A percentile compares a stretch with the other conserved stretches of the same genome.
Conservation (phyloP, 2,888 invertebrate species). For the Luperina testacea region DNA sequence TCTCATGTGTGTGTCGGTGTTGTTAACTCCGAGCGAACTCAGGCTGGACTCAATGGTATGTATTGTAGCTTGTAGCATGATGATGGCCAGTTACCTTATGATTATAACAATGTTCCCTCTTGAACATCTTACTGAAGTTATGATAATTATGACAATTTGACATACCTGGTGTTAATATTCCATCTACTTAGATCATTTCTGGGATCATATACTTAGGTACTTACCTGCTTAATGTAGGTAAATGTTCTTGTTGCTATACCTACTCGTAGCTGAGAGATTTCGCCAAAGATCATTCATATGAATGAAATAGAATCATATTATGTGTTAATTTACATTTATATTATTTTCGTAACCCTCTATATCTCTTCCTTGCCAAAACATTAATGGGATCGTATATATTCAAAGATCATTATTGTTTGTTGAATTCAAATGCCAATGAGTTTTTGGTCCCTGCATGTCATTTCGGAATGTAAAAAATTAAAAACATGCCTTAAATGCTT, state of each 20-base stretch:
- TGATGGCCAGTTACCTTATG: neutral
- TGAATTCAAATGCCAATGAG: neutral
- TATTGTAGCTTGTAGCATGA: neutral
- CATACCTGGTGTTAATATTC: neutral
- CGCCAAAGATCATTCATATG: slow-evolving; percentile 9
- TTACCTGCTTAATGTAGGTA: neutral
- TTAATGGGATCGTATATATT: slow-evolving; percentile 21
- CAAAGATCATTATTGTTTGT: slow-evolving; percentile 3
- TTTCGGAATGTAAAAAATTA: neutral
- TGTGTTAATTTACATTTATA: slow-evolving; percentile 54
- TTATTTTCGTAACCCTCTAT: slow-evolving; percentile 37
- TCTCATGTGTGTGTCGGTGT: neutral
- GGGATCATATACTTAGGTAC: neutral
- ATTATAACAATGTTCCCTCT: neutral
- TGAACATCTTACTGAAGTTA: neutral
- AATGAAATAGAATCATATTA: slow-evolving; percentile 45
- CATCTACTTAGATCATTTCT: neutral
- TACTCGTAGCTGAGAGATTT: slow-evolving; percentile 1
- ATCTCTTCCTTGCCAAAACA: slow-evolving; percentile 26
- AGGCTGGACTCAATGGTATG: neutral
- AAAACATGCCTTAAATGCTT: neutral
- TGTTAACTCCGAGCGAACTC: neutral
- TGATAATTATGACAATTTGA: slow-evolving; percentile 2
- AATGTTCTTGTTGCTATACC: neutral
- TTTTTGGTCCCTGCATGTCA: neutral